Evolutionary conservation across 2,113 vertebrate genomes (phyloP).

Genomic region (Garra rufa): DNA sequence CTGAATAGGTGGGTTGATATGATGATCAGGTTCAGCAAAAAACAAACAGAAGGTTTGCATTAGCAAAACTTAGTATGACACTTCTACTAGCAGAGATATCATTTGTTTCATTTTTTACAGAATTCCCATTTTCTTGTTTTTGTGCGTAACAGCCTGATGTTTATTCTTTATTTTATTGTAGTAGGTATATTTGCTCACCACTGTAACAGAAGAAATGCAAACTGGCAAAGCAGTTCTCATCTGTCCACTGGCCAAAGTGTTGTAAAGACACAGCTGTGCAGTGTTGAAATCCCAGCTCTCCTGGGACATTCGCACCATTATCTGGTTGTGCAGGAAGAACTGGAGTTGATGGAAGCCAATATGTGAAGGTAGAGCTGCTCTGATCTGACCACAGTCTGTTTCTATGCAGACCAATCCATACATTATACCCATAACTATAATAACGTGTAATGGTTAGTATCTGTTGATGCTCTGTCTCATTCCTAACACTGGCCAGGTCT

Average conservation of each 20-base stretch:
- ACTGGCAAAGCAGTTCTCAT: slow-evolving; percentile 18
- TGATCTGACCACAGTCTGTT: slow-evolving; percentile 59
- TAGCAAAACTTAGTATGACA: background rate
- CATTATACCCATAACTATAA: background rate
- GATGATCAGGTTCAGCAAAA: background rate
- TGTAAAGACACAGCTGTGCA: slow-evolving; percentile 30
- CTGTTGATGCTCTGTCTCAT: background rate
- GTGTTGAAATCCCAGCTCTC: background rate
- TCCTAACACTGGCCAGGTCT: slow-evolving; percentile 26
- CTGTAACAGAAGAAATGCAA: slow-evolving; percentile 45
- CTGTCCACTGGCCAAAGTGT: slow-evolving; percentile 26
- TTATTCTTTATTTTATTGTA: background rate
- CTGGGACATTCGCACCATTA: slow-evolving; percentile 8
- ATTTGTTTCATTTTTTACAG: background rate
- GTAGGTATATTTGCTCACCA: slow-evolving; percentile 11
- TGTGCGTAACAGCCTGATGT: background rate
- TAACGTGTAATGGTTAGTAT: slow-evolving; percentile 7
- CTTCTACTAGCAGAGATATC: background rate
- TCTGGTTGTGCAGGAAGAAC: background rate
- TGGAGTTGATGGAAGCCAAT: slow-evolving; percentile 37
- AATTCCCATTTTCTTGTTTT: background rate
- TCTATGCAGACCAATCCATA: slow-evolving; percentile 61
- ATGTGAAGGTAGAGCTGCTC: background rate
- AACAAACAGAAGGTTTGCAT: background rate
- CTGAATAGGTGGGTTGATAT: no score